A percentile compares a stretch with the other conserved stretches of the same genome.
Evolutionary conservation across 2,797 vertebrate genomes (phyloP).

Genomic region (Cossypha heuglini): DNA sequence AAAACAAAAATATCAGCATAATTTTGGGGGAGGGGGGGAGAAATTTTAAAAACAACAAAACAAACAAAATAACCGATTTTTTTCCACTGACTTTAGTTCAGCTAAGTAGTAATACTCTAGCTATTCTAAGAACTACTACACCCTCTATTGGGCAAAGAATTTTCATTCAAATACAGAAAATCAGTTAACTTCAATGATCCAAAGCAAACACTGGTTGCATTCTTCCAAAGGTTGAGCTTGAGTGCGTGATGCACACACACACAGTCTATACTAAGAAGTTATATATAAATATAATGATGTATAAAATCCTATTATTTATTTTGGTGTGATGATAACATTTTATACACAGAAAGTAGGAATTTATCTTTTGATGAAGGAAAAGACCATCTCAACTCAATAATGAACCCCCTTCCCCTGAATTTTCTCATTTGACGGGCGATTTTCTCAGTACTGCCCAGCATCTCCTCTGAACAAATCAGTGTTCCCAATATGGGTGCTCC

Average conservation of each 20-base stretch:
- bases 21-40: not conserved
- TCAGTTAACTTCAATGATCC: not conserved
- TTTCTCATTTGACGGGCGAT: not conserved
- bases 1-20: not conserved
- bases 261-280: not conserved
- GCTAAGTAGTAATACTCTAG: not conserved
- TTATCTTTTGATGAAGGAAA: not conserved
- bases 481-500: not conserved
- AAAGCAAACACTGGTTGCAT: not conserved
- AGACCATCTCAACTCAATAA: not conserved
- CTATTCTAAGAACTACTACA: slow-evolving; percentile 14
- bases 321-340: not conserved
- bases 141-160: slow-evolving; percentile 47
- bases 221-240: not conserved
- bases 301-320: not conserved
- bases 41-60: not conserved
- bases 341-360: not conserved
- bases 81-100: not conserved
- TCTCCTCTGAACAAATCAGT: not conserved
- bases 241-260: not conserved
- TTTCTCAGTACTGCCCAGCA: not conserved
- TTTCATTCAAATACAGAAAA: not conserved
- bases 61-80: not conserved
- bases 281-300: not conserved
- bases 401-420: not conserved